Percentiles rank a stretch among this genome's conserved stretches.
Conservation (phyloP, 2,888 invertebrate genomes). For the Xanthorhoe spadicearia region DNA sequence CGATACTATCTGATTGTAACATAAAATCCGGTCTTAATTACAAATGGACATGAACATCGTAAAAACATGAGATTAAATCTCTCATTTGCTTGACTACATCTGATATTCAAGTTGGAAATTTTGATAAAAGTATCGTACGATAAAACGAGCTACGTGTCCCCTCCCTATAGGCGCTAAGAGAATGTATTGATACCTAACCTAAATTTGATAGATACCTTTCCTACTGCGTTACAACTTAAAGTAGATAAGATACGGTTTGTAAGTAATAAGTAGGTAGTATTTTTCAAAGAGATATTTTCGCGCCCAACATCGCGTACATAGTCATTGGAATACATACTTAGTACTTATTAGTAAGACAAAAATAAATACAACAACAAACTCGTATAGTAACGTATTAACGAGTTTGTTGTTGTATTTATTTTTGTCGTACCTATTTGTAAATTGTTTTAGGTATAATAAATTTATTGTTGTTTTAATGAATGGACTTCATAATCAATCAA, state of each 20-base stretch:
- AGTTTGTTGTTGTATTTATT: neutral
- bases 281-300: conserved; percentile 10
- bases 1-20: conserved; percentile 42
- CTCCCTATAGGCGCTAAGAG: conserved; percentile 6
- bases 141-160: conserved; percentile 13
- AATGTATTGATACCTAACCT: neutral
- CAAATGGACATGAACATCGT: conserved; percentile 34
- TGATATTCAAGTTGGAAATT: neutral
- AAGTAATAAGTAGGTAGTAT: conserved; percentile 2
- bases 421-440: neutral
- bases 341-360: neutral
- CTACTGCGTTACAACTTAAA: neutral
- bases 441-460: neutral
- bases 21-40: conserved; percentile 44
- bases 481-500: neutral
- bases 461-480: neutral
- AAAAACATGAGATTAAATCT: conserved; percentile 19
- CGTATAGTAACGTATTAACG: no score
- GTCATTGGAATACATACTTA: neutral
- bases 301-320: conserved; percentile 3
- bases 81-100: conserved; percentile 9
- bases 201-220: neutral
- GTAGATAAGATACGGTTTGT: conserved; percentile 14
- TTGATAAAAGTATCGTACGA: conserved; percentile 16
- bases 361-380: no score